Evolutionary conservation across 1,140 invertebrate genomes (phyloP).

Genomic region (Branchinecta lindahli): DNA sequence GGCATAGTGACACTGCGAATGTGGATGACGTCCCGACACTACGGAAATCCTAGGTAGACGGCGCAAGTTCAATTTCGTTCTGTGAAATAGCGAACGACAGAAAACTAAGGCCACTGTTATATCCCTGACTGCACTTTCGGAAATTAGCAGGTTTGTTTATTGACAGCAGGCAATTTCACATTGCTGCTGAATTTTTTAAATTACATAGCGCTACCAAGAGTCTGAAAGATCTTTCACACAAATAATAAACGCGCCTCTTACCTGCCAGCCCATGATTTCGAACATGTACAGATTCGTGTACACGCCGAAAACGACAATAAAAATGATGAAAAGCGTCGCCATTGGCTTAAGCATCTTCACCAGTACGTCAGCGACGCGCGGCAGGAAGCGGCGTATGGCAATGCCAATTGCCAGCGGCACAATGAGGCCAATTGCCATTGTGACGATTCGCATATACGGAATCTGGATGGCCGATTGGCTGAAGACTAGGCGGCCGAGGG

Average conservation of each 20-base stretch:
- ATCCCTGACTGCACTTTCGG: no score
- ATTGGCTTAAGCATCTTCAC: slow-evolving; percentile 70
- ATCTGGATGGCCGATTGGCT: slow-evolving; percentile 48
- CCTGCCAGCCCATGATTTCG: slow-evolving; percentile 61
- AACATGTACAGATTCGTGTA: slow-evolving; percentile 83
- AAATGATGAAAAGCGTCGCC: slow-evolving; percentile 61
- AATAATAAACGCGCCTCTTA: slow-evolving; percentile 31
- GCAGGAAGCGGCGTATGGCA: slow-evolving; percentile 37
- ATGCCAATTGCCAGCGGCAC: slow-evolving; percentile 47
- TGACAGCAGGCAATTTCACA: no score
- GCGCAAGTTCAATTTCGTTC: no score
- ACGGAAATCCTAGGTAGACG: no score
- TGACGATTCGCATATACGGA: slow-evolving; percentile 63
- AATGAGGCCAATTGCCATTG: slow-evolving; percentile 57
- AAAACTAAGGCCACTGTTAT: no score
- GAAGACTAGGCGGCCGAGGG: slow-evolving; percentile 69
- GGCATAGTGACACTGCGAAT: no score
- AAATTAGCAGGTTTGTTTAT: no score
- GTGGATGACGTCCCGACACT: no score
- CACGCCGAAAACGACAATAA: slow-evolving; percentile 79
- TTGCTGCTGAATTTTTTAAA: no score
- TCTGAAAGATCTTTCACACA: no score
- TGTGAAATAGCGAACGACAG: no score
- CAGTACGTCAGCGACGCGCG: slow-evolving; percentile 48
- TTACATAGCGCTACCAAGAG: no score